A percentile compares a stretch with the other conserved stretches of the same genome.
phyloP scores from a whole-genome alignment of 1,140 invertebrate genomes.

The Listronotus oregonensis region DNA sequence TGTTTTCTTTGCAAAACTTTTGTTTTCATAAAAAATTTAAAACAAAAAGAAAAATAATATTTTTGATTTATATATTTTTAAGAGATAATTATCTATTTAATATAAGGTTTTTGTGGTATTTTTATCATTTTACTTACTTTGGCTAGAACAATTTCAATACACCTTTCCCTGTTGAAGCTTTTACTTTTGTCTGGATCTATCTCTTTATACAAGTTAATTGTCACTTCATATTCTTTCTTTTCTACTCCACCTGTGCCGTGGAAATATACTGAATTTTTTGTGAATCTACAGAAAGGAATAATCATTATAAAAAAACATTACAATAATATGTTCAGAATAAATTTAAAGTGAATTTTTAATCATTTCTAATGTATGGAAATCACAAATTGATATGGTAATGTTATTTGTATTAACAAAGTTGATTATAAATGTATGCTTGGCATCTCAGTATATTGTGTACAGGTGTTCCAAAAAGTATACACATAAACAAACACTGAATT shows the following conservation, averaged over 20 bases:
- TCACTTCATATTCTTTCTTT: conserved; percentile 82
- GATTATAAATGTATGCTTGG: too few relatives aligned
- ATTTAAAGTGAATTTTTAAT: not conserved
- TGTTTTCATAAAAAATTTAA: too few relatives aligned
- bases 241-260: conserved; percentile 85
- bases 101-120: too few relatives aligned
- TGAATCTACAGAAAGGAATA: conserved; percentile 63
- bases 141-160: conserved; percentile 76
- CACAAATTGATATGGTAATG: too few relatives aligned
- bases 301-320: conserved; percentile 1
- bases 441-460: too few relatives aligned
- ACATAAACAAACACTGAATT: too few relatives aligned
- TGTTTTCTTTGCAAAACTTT: too few relatives aligned
- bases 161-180: conserved; percentile 68
- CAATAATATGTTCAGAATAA: not conserved
- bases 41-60: too few relatives aligned
- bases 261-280: conserved; percentile 80
- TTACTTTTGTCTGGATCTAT: conserved; percentile 79
- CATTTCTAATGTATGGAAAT: not conserved
- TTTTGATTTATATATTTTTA: too few relatives aligned
- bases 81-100: too few relatives aligned
- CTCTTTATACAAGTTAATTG: conserved; percentile 80
- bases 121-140: conserved; percentile 51
- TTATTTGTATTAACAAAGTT: too few relatives aligned
- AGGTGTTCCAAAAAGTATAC: too few relatives aligned